Base-by-base conservation (phyloP, 1,140 invertebrate species). In the Latrodectus geometricus region DNA sequence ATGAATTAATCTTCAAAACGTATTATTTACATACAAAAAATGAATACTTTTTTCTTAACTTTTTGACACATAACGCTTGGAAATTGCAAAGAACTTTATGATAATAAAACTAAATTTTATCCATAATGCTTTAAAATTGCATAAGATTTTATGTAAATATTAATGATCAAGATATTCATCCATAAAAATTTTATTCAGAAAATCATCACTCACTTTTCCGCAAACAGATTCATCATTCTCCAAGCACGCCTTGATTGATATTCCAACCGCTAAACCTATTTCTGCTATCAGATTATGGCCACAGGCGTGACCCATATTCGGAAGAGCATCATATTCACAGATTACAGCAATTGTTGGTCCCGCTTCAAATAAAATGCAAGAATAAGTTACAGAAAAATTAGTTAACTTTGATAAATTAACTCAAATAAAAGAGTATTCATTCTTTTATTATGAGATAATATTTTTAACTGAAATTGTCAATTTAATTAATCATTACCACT, bases 241-340 rank as follows among this genome's bases (percentile, higher is more conserved):
- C 74, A 92, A 87, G 0, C 89, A 90, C 14, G 89, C 89, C 83
- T 91, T 90, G 21, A 92, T 88, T 8, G 90, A 91, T 2, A 92
- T 76, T 9, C 89, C 90, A 35, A 90, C 89, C 4, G 90, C 91
- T 12, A 91, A 85, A 0, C 91, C 91, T n/a, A 90, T 89, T 84
- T 91, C 91, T 4, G 91, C 91, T 21, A 92, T 92, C n/a, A 92
- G 88, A 88, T 92, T 92, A 76, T 92, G 91, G 8, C 91, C 91
- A 89, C 91, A 92, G 0, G 91, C 91, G 89, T 92, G 91, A n/a
- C 91, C 92, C 9, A 92, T 90, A 11, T 89, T 90, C 0, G 91
- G 91, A n/a, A 92, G 88, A 3, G 92, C 91, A 88, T 92, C 91
- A 88, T 92, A 92, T 87, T 92, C 91, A 86, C 91, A 92, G 9